Evolutionary conservation across 1,140 invertebrate genomes (phyloP).

Genomic region (Drosophila virilis): DNA sequence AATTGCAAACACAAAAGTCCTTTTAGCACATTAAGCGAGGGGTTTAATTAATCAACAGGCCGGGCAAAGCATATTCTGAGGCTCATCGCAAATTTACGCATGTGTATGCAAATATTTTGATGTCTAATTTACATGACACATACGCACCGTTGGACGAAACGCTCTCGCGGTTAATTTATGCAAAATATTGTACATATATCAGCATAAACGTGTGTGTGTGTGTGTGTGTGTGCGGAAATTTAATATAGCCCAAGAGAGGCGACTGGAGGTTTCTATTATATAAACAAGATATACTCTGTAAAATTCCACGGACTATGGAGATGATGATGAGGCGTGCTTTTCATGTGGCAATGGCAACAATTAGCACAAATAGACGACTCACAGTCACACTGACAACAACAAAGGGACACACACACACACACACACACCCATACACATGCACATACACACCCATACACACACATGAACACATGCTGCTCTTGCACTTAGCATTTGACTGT

Average conservation of each 20-base stretch:
- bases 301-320: constrained; percentile 12
- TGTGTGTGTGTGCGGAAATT: background rate
- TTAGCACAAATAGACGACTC: constrained; percentile 44
- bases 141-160: constrained; percentile 40
- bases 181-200: constrained; percentile 29
- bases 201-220: background rate
- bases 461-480: constrained; percentile 7
- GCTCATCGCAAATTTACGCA: constrained; percentile 27
- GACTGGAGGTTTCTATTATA: background rate
- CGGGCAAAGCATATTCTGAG: background rate
- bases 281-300: background rate
- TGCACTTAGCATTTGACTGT: constrained; percentile 38
- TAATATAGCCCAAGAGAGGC: no score
- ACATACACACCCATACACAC: constrained; percentile 1
- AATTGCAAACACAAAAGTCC: constrained; percentile 41
- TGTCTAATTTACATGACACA: constrained; percentile 42
- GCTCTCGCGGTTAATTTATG: constrained; percentile 41
- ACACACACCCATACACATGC: constrained; percentile 8
- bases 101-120: constrained; percentile 29
- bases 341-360: constrained; percentile 53
- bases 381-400: background rate
- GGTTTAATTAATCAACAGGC: constrained; percentile 34
- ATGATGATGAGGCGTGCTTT: constrained; percentile 41
- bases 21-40: constrained; percentile 14
- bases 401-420: background rate